A percentile compares a stretch with the other conserved stretches of the same genome.
Evolutionary conservation across 1,140 invertebrate species (phyloP).

Genomic region (Hydropsyche tenuis): DNA sequence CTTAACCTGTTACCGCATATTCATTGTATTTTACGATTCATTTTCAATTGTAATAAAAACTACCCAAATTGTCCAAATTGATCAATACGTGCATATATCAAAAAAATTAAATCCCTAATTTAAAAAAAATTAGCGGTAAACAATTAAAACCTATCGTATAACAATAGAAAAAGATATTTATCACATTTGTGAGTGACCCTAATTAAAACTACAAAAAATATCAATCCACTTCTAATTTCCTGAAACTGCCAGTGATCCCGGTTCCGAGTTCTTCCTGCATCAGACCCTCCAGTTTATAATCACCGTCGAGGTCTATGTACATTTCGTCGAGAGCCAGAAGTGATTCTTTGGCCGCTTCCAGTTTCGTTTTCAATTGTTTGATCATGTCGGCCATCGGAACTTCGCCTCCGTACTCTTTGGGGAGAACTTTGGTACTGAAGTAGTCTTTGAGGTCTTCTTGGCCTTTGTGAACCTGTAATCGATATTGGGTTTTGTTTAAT

Average conservation of each 20-base stretch:
- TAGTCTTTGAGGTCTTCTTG: slow-evolving; percentile 72
- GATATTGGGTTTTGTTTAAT: neutral
- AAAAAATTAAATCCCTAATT: no score
- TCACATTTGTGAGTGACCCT: neutral
- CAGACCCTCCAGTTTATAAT: slow-evolving; percentile 68
- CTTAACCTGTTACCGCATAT: no score
- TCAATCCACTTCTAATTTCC: slow-evolving; percentile 83
- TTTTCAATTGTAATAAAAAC: no score
- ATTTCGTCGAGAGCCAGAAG: slow-evolving; percentile 80
- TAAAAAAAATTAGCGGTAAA: no score
- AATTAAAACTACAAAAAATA: neutral
- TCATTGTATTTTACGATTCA: no score
- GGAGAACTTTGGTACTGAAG: slow-evolving; percentile 77
- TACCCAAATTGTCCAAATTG: no score
- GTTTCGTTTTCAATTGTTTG: slow-evolving; percentile 71
- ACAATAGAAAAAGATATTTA: neutral
- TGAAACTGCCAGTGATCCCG: slow-evolving; percentile 77
- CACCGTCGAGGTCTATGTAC: slow-evolving; percentile 72
- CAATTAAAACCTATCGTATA: no score
- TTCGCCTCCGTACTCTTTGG: slow-evolving; percentile 85
- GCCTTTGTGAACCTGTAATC: slow-evolving; percentile 73
- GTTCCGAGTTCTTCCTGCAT: slow-evolving; percentile 70
- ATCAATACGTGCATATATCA: no score
- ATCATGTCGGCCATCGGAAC: slow-evolving; percentile 82
- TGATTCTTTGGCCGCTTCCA: slow-evolving; percentile 69